Evolutionary conservation across 2,888 invertebrate species (phyloP), one percentile per base, ranked within the genome.

Genomic region (Epirrhoe alternata): DNA sequence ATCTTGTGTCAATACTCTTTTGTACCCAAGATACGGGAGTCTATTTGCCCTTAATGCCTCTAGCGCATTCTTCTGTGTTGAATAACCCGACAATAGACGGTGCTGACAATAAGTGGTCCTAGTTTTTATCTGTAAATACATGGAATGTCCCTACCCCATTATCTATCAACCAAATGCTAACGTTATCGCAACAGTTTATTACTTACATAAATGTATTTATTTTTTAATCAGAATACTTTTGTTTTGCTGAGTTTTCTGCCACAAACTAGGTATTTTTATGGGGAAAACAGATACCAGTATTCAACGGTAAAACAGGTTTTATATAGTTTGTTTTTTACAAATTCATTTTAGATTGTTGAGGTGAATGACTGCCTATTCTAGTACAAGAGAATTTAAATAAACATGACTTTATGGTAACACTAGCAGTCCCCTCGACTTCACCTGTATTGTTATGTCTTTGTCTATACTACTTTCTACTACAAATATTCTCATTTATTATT

Each of bases 1-100:
- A 92, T 92, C 92, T 88, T 76, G 79, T 88, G 92, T 92, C 92
- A 92, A 92, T 92, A 92, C 88, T 89, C 92, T 90, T 92, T 92
- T 93, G 92, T 92, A 87, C 86, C 80, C 80, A 76, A 87, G 92
- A 92, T 91, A 92, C 85, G 88, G 87, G 82, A 89, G 87, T 84
- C 89, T 90, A 86, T 92, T 90, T 89, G 86, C 87, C 88, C 87
- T 86, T 90, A 91, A 92, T 90, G 90, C 83, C 82, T 76, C 82
- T 81, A 80, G 78, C 85, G 80, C 90, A 92, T 92, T 92, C 91
- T 85, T 87, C 79, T 69, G 77, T 84, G 84, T 83, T 88, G 86
- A 90, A 89, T 88, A 88, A 86, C 86, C 81, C 80, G 74, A 87
- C 87, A 89, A 89, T 86, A 81, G 85, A 84, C 84, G 30, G 16